Conservation (phyloP, 2,888 invertebrate genomes). For the Drosophila kambysellisi region DNA sequence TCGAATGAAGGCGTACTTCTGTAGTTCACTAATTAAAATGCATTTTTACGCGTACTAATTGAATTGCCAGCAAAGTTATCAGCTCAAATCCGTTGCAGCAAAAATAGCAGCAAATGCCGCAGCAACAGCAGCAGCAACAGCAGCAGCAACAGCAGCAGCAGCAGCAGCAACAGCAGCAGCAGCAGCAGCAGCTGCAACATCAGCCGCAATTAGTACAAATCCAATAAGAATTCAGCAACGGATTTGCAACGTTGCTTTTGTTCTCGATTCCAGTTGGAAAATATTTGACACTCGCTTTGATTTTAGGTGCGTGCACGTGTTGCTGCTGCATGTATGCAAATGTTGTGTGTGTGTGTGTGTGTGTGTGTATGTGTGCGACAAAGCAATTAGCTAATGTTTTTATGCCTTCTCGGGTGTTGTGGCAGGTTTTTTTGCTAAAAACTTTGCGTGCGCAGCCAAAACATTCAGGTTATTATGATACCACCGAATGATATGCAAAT, state of each 20-base stretch:
- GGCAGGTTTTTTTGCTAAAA: slow-evolving; percentile 32
- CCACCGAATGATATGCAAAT: slow-evolving; percentile 25
- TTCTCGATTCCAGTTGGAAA: slow-evolving; percentile 6
- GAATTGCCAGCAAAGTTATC: slow-evolving; percentile 10
- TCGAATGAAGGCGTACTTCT: background rate
- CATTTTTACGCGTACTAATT: slow-evolving; percentile 38
- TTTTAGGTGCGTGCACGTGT: background rate
- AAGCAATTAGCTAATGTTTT: slow-evolving; percentile 57
- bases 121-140: too few relatives aligned
- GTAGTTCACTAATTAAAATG: slow-evolving; percentile 10
- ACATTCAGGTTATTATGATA: slow-evolving; percentile 31
- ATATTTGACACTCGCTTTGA: slow-evolving; percentile 7
- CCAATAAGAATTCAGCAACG: slow-evolving; percentile 4
- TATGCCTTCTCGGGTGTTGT: slow-evolving; percentile 13
- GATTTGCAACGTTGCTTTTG: background rate
- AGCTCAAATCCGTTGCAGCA: slow-evolving; percentile 3
- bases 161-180: background rate
- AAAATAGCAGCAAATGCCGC: too few relatives aligned
- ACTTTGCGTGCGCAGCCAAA: slow-evolving; percentile 26
- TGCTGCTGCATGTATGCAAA: background rate
- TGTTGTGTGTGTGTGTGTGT: slow-evolving; percentile 2
- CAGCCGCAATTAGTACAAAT: slow-evolving; percentile 13
- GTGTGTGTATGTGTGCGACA: slow-evolving; percentile 9
- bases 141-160: too few relatives aligned
- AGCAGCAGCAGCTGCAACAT: background rate